These are phyloP conservation scores for Rhamphomyia laevipes DNA, from an alignment of 2,888 invertebrate species.

Conservation along the genomic window DNA sequence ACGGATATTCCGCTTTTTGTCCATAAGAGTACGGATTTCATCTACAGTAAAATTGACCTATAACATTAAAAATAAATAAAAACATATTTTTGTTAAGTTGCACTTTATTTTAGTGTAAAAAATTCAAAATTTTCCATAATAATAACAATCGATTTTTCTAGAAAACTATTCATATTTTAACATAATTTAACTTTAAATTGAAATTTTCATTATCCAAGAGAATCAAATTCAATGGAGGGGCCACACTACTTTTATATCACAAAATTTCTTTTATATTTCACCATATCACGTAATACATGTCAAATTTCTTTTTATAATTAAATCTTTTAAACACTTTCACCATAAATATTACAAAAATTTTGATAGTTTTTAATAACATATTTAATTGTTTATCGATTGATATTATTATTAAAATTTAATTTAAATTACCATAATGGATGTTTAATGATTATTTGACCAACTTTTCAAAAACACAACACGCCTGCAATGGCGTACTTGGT, in stretches of 20 bases:
- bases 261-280: background rate
- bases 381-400: background rate
- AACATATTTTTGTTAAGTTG: slow-evolving; percentile 8
- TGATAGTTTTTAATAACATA: background rate
- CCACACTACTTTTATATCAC: background rate
- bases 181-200: background rate
- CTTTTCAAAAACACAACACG: slow-evolving; percentile 52
- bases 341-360: background rate
- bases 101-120: no score
- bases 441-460: slow-evolving; percentile 49
- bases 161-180: slow-evolving; percentile 10
- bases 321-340: background rate
- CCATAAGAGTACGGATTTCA: slow-evolving; percentile 99
- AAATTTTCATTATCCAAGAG: no score
- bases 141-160: slow-evolving; percentile 17
- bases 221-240: no score
- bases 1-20: slow-evolving; percentile 98
- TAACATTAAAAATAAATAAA: slow-evolving; percentile 21
- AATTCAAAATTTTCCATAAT: slow-evolving; percentile 22
- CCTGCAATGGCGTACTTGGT: slow-evolving; percentile 80
- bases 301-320: background rate
- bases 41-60: slow-evolving; percentile 99
- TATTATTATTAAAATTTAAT: background rate
- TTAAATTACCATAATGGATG: slow-evolving; percentile 23
- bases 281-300: background rate